Conservation (phyloP, 1,140 invertebrate species). For the Drosophila pallidifrons region DNA sequence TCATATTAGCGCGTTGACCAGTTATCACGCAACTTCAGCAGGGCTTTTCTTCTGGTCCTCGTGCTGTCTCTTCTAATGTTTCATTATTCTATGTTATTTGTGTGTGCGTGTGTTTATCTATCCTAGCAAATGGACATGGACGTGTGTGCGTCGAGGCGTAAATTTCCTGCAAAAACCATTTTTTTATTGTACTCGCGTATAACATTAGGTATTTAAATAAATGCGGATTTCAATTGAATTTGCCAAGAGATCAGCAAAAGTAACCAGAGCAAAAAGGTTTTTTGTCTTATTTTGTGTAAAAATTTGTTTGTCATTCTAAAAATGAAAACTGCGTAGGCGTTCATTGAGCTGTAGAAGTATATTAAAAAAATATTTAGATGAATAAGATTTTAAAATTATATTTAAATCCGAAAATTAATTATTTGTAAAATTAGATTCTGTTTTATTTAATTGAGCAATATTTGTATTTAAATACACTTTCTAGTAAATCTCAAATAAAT, state of each 20-base stretch:
- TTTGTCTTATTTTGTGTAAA: background rate
- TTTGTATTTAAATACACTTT: too few species aligned
- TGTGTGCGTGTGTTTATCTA: slow-evolving; percentile 21
- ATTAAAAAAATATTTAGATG: too few species aligned
- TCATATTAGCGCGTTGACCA: slow-evolving; percentile 41
- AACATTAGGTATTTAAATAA: slow-evolving; percentile 32
- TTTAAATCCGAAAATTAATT: too few species aligned
- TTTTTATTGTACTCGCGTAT: slow-evolving; percentile 10
- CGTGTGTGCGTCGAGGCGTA: slow-evolving; percentile 54
- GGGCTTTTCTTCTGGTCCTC: slow-evolving; percentile 24
- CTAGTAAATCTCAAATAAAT: too few species aligned
- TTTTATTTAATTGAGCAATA: too few species aligned
- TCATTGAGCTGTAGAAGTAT: too few species aligned
- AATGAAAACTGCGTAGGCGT: background rate
- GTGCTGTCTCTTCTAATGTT: slow-evolving; percentile 35
- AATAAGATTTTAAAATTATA: too few species aligned
- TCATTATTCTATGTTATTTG: slow-evolving; percentile 3
- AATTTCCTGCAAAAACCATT: slow-evolving; percentile 54
- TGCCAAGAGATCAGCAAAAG: slow-evolving; percentile 8
- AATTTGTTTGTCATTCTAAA: background rate
- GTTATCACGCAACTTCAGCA: slow-evolving; percentile 36
- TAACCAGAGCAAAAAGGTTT: background rate
- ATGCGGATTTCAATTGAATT: slow-evolving; percentile 44
- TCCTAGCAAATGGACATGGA: slow-evolving; percentile 1
- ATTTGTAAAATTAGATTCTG: too few species aligned